Evolutionary conservation across 2,888 invertebrate species (phyloP).

Genomic region (Ctena decussata): DNA sequence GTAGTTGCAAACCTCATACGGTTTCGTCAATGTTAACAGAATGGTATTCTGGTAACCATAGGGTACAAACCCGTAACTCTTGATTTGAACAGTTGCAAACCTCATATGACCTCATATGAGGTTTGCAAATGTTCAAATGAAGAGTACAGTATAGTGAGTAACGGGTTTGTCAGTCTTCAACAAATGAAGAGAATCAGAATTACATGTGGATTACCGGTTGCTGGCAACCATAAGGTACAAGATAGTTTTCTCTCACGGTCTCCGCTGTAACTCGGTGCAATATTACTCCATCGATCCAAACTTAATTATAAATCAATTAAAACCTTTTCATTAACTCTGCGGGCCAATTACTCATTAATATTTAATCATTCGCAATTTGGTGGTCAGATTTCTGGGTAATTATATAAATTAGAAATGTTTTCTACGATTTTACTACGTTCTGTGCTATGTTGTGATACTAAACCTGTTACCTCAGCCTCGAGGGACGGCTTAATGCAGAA

Average conservation of each 20-base stretch:
- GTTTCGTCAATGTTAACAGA: too few species aligned
- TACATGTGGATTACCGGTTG: too few species aligned
- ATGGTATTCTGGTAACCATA: too few species aligned
- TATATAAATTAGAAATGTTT: constrained; percentile 16
- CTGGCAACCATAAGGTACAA: neutral
- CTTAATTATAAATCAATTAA: constrained; percentile 61
- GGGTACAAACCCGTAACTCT: too few species aligned
- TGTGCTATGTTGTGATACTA: neutral
- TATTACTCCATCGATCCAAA: constrained; percentile 40
- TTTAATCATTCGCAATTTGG: constrained; percentile 33
- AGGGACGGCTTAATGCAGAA: neutral
- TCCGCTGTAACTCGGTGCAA: neutral
- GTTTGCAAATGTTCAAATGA: too few species aligned
- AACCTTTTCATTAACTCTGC: constrained; percentile 55
- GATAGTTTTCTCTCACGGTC: constrained; percentile 38
- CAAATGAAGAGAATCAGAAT: too few species aligned
- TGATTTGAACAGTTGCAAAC: too few species aligned
- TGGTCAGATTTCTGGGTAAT: constrained; percentile 11
- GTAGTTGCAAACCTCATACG: too few species aligned
- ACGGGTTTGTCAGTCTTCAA: too few species aligned
- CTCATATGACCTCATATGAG: too few species aligned
- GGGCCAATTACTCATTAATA: constrained; percentile 49
- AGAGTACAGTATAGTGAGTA: too few species aligned
- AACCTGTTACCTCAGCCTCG: neutral
- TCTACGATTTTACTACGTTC: neutral